Evolutionary conservation across 2,113 vertebrate genomes (phyloP).

Genomic region (Podarcis cretensis): DNA sequence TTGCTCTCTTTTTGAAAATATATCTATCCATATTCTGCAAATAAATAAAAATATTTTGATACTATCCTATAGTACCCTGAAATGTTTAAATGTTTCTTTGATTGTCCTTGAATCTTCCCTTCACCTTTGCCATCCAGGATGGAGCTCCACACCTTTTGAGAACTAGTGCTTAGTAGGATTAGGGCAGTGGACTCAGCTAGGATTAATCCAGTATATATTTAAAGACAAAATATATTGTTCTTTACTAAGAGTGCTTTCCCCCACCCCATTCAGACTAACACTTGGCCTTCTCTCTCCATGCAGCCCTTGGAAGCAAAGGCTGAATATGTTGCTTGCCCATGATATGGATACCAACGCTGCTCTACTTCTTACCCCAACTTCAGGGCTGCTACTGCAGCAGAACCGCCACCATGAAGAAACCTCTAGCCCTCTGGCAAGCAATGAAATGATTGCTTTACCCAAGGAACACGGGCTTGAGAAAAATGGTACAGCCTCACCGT

Average conservation of each 20-base stretch:
- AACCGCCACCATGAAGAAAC: slow-evolving; percentile 75
- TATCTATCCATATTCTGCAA: no score
- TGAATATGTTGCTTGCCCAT: slow-evolving; percentile 77
- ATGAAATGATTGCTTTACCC: not conserved
- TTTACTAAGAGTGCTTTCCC: not conserved
- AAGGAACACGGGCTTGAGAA: slow-evolving; percentile 41
- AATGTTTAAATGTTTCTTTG: no score
- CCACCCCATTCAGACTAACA: not conserved
- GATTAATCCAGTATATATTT: not conserved
- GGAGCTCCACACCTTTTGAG: no score
- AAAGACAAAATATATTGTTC: not conserved
- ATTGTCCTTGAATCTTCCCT: no score
- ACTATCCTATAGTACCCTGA: no score
- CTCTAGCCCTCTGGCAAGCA: slow-evolving; percentile 51
- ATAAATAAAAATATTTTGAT: no score
- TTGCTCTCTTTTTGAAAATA: no score
- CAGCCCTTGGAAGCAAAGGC: slow-evolving; percentile 58
- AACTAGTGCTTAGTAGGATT: no score
- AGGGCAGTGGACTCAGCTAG: no score
- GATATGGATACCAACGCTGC: slow-evolving; percentile 68
- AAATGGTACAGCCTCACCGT: slow-evolving; percentile 69
- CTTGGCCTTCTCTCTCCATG: slow-evolving; percentile 46
- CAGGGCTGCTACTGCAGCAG: slow-evolving; percentile 72
- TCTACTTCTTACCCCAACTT: slow-evolving; percentile 61
- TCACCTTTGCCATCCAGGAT: no score